Percentiles rank a stretch among this genome's conserved stretches.
These are phyloP conservation scores for Hyperoodon ampullatus DNA, from an alignment of 2,113 vertebrate species.

Conservation along the genomic window DNA sequence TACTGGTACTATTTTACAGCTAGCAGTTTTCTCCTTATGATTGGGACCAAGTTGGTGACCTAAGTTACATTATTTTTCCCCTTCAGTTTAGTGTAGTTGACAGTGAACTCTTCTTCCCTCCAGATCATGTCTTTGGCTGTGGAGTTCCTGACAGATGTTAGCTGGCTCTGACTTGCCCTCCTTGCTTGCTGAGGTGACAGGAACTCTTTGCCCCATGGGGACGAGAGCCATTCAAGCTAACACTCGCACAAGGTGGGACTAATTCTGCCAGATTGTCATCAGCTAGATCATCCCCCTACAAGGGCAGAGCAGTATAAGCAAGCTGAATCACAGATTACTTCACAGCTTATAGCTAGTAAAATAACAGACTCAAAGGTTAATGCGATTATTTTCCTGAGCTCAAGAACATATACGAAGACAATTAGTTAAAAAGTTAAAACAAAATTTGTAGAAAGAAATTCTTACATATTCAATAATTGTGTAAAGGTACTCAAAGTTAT, in stretches of 20 bases:
- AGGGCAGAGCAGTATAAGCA: conserved; percentile 32
- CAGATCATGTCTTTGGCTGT: conserved; percentile 42
- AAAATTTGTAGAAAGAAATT: background rate
- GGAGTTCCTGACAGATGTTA: conserved; percentile 43
- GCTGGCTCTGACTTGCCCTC: conserved; percentile 50
- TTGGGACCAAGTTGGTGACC: conserved; percentile 18
- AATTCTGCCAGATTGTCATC: conserved; percentile 56
- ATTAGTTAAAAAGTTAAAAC: background rate
- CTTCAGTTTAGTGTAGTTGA: conserved; percentile 43
- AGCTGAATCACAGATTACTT: conserved; percentile 70
- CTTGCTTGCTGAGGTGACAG: conserved; percentile 58
- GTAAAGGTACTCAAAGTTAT: background rate
- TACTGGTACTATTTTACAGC: background rate
- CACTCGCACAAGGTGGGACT: conserved; percentile 47
- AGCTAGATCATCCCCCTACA: conserved; percentile 21
- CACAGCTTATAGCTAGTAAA: conserved; percentile 64
- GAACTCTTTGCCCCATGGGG: background rate
- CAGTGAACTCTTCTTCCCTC: conserved; percentile 62
- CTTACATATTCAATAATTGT: background rate
- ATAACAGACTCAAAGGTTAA: conserved; percentile 54
- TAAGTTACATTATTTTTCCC: conserved; percentile 54
- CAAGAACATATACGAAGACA: background rate
- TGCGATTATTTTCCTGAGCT: conserved; percentile 37
- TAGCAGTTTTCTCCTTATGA: conserved; percentile 26
- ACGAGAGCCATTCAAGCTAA: conserved; percentile 57